Percentiles rank a stretch among this genome's conserved stretches.
Conservation (phyloP, 1,140 invertebrate species). For the Odontomachus brunneus region DNA sequence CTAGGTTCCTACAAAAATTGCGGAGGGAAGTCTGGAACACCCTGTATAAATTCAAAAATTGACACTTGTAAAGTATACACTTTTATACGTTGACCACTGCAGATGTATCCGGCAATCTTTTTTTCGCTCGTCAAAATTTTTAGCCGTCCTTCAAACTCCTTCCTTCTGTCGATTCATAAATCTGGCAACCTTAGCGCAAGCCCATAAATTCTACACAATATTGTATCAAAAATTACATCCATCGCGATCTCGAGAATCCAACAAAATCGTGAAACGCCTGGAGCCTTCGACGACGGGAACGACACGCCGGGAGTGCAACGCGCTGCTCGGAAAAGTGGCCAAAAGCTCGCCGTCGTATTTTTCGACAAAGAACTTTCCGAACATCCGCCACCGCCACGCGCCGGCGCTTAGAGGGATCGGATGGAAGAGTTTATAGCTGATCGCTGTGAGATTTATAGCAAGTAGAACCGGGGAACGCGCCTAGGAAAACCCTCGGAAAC, state of each 20-base stretch:
- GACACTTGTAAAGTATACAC: no score
- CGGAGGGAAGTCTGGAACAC: no score
- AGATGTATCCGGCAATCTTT: no score
- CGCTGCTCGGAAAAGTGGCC: neutral
- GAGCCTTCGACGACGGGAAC: neutral
- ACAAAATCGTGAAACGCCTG: neutral
- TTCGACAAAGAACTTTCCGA: neutral
- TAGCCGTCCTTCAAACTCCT: no score
- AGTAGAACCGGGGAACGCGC: slow-evolving; percentile 53
- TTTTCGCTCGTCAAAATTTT: no score
- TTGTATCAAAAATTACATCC: no score
- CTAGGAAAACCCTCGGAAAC: slow-evolving; percentile 61
- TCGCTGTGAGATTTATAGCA: slow-evolving; percentile 67
- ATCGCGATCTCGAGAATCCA: slow-evolving; percentile 1
- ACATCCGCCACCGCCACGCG: neutral
- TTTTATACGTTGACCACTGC: no score
- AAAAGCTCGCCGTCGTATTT: neutral
- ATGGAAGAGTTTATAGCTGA: slow-evolving; percentile 53
- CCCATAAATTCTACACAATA: no score
- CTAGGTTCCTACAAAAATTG: no score
- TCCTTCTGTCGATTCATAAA: no score
- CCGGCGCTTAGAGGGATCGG: slow-evolving; percentile 9
- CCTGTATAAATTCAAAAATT: no score
- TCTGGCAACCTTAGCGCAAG: no score
- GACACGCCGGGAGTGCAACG: neutral